Evolutionary conservation across 2,113 vertebrate species (phyloP).

Genomic region (Fregata magnificens): DNA sequence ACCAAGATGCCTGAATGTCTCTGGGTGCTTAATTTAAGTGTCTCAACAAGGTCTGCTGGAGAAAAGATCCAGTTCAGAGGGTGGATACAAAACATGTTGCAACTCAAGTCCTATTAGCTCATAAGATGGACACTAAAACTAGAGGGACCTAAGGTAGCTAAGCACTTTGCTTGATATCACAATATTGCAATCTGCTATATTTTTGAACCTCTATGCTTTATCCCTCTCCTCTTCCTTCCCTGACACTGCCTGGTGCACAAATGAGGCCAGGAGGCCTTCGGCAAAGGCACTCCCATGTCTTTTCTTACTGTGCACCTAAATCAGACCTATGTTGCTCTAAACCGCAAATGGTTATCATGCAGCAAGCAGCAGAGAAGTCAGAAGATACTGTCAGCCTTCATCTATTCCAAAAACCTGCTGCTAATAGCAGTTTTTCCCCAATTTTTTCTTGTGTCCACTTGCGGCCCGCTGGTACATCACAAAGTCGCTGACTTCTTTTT

Average conservation of each 20-base stretch:
- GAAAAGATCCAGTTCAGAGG: accelerated
- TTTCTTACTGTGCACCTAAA: background rate
- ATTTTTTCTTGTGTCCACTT: background rate
- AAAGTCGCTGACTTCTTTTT: background rate
- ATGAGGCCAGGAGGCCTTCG: background rate
- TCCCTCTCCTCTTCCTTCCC: background rate
- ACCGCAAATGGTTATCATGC: accelerated
- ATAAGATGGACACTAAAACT: background rate
- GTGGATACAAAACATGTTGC: accelerated
- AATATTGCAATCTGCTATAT: background rate
- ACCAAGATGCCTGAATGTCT: background rate
- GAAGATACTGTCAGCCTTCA: background rate
- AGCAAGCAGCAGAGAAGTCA: background rate
- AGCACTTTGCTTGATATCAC: background rate
- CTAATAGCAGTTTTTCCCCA: background rate
- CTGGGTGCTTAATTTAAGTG: background rate
- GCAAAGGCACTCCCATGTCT: background rate
- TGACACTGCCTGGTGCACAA: accelerated
- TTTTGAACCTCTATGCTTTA: background rate
- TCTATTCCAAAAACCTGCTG: background rate
- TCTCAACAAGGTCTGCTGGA: background rate
- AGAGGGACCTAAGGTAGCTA: background rate
- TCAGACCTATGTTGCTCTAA: background rate
- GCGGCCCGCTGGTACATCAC: background rate
- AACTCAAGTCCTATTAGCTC: background rate